phyloP scores from a whole-genome alignment of 2,888 invertebrate genomes.

The Dilophus febrilis region DNA sequence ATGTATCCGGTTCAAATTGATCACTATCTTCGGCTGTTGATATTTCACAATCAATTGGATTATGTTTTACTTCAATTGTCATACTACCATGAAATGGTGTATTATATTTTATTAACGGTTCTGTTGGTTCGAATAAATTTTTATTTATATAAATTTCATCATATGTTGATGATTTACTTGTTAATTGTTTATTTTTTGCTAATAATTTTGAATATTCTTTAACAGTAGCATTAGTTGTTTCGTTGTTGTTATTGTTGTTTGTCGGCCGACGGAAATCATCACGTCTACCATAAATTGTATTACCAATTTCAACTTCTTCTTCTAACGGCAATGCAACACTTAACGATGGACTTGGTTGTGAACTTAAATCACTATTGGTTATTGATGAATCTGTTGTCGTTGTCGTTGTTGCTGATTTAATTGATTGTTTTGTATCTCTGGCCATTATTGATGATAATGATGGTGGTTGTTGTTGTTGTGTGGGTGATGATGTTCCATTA shows the following conservation, averaged over 20 bases:
- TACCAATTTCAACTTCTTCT: slow-evolving; percentile 63
- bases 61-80: slow-evolving; percentile 69
- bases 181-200: background rate
- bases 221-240: background rate
- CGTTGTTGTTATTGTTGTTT: background rate
- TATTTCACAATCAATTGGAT: slow-evolving; percentile 56
- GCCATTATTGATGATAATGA: no score
- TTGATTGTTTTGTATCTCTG: no score
- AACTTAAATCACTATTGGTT: slow-evolving; percentile 43
- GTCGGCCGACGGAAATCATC: slow-evolving; percentile 20
- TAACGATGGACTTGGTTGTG: slow-evolving; percentile 55
- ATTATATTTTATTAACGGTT: slow-evolving; percentile 38
- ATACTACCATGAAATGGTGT: slow-evolving; percentile 54
- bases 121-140: slow-evolving; percentile 11
- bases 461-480: no score
- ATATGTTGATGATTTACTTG: slow-evolving; percentile 12
- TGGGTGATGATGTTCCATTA: no score
- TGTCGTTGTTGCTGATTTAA: no score
- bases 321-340: slow-evolving; percentile 59
- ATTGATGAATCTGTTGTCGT: no score
- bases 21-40: slow-evolving; percentile 40
- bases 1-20: slow-evolving; percentile 70
- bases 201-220: background rate
- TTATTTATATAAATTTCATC: slow-evolving; percentile 5
- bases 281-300: slow-evolving; percentile 43